Evolutionary conservation across 2,888 invertebrate genomes (phyloP).

Genomic region (Stenotaenia linearis): DNA sequence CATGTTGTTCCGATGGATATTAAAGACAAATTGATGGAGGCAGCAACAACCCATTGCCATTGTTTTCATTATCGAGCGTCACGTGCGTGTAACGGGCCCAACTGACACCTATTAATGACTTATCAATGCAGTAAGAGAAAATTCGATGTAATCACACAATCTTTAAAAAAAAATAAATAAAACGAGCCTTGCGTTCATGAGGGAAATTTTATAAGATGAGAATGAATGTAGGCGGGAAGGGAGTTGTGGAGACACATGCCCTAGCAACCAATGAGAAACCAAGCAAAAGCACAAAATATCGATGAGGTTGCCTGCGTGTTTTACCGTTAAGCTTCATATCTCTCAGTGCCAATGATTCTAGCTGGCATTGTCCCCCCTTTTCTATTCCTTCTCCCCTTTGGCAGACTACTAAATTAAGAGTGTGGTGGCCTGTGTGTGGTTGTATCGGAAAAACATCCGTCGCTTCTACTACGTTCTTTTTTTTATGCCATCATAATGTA

Average conservation of each 20-base stretch:
- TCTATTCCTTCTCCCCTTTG: conserved; percentile 24
- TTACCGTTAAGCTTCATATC: conserved; percentile 31
- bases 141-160: not conserved
- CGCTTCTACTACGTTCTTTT: not conserved
- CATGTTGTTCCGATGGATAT: conserved; percentile 30
- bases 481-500: conserved; percentile 7
- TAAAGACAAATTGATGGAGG: conserved; percentile 33
- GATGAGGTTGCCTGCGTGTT: conserved; percentile 21
- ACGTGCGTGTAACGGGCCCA: not conserved
- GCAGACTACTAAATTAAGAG: conserved; percentile 28
- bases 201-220: not conserved
- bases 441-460: conserved; percentile 33
- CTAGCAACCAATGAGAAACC: conserved; percentile 20
- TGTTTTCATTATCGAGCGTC: conserved; percentile 24
- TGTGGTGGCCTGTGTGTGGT: conserved; percentile 18
- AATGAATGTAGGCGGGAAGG: not conserved
- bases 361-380: not conserved
- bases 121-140: not conserved
- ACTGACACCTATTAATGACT: conserved; percentile 26
- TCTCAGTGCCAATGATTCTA: conserved; percentile 31
- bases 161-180: not conserved
- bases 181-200: not conserved
- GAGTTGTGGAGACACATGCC: conserved; percentile 14
- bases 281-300: conserved; percentile 1
- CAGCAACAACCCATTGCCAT: conserved; percentile 8